Evolutionary conservation across 2,797 vertebrate genomes (phyloP), one percentile per base, ranked within the genome.

Genomic region (Acanthornis magna): DNA sequence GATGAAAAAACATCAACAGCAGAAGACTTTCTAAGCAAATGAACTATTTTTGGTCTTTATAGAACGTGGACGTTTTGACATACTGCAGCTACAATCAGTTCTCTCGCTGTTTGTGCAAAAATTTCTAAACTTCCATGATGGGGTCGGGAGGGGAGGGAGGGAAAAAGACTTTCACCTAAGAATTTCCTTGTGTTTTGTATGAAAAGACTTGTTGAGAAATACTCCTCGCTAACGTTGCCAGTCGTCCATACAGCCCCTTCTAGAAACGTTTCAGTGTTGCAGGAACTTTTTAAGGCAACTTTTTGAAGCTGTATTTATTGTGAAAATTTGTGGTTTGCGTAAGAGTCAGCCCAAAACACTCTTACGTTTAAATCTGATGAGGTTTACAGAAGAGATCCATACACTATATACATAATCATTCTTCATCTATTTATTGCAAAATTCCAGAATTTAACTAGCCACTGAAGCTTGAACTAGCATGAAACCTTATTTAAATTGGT

Each of bases 401-500:
- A 97, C 93, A 96, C 96, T 96, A 96, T 95, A 94, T 86, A 40
- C 90, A 54, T 93, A 93, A 95, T 89, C 91, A 86, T 96, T 90
- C 93, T 94, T 94, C 80, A 82, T 91, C 94, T 97, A 98, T 97
- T 98, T 98, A 98, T 97, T 97, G 95, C 95, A 75, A 75, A 96
- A 96, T 95, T 96, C 96, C 97, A 95, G 95, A 96, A 94, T 92
- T 96, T 95, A 93, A 96, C 78, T 91, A 94, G 93, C 93, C 97
- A 91, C 96, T 53, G 84, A 97, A 97, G 97, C 97, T 97, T 96
- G 97, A 98, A 97, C 97, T 98, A 97, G 96, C 96, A 97, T 95
- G 97, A 94, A 97, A 98, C 95, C 97, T 98, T 97, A 98, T 98
- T 97, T 98, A 98, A 98, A 98, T 97, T 95, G 98, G 97, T 98